These are phyloP conservation scores for Sarcophaga caerulescens DNA, from an alignment of 2,888 invertebrate genomes.

Conservation along the genomic window DNA sequence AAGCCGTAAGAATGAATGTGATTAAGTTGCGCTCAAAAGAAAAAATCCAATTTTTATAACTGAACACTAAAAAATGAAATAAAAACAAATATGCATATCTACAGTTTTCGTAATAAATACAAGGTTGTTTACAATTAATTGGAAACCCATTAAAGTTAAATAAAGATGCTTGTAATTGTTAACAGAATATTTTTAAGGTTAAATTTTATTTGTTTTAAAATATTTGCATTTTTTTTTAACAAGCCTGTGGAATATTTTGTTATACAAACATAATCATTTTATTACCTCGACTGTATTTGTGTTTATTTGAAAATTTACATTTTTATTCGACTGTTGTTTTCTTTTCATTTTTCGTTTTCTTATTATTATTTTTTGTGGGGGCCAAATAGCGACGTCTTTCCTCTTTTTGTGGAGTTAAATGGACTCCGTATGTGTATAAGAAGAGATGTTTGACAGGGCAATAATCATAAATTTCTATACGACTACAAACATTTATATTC, in stretches of 20 bases:
- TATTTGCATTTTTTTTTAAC: too few species aligned
- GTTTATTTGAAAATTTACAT: conserved; percentile 43
- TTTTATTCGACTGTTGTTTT: conserved; percentile 41
- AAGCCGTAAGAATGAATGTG: conserved; percentile 65
- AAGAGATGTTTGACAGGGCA: conserved; percentile 62
- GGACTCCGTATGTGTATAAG: conserved; percentile 47
- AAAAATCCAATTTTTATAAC: conserved; percentile 62
- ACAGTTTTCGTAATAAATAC: background rate
- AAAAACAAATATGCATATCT: background rate
- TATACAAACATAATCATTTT: background rate
- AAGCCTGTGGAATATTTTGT: too few species aligned
- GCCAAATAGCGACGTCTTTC: conserved; percentile 52
- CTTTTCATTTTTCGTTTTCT: background rate
- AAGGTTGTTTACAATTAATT: background rate
- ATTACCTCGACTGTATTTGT: background rate
- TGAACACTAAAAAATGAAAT: conserved; percentile 29
- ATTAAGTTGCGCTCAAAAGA: conserved; percentile 66
- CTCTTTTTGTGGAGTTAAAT: conserved; percentile 43
- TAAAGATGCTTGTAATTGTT: too few species aligned
- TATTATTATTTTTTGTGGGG: conserved; percentile 43
- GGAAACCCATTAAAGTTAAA: background rate
- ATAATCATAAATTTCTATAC: conserved; percentile 68
- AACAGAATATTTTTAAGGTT: too few species aligned
- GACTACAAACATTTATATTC: conserved; percentile 50
- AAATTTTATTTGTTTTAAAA: too few species aligned